Evolutionary conservation across 1,140 invertebrate species (phyloP).

Genomic region (Copidosoma floridanum): DNA sequence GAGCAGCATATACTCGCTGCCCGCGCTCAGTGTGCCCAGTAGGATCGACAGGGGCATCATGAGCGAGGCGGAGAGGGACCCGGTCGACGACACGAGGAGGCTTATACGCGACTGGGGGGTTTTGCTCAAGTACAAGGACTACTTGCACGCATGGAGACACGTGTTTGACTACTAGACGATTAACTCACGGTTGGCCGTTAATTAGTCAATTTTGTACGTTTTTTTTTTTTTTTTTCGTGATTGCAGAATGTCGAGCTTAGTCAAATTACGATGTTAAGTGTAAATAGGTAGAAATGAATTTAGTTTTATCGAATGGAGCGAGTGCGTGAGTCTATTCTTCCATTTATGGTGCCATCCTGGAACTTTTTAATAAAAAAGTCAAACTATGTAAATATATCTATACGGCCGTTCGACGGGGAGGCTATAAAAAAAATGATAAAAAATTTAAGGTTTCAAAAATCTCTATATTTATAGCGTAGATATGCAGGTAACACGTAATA

Average conservation of each 20-base stretch:
- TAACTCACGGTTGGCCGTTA: background rate
- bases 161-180: conserved; percentile 41
- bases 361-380: no score
- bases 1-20: conserved; percentile 40
- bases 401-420: no score
- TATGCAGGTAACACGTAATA: no score
- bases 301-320: no score
- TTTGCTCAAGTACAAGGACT: conserved; percentile 53
- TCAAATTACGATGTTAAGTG: no score
- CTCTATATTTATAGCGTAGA: no score
- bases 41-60: conserved; percentile 49
- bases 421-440: no score
- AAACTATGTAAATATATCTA: no score
- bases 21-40: conserved; percentile 36
- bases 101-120: conserved; percentile 54
- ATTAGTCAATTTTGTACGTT: background rate
- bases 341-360: no score
- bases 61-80: conserved; percentile 43
- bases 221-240: background rate
- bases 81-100: conserved; percentile 47
- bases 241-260: background rate
- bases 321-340: no score
- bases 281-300: no score
- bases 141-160: conserved; percentile 50
- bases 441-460: no score